Evolutionary conservation across 2,888 invertebrate genomes (phyloP), one percentile per base, ranked within the genome.

Genomic region (Apamea anceps): DNA sequence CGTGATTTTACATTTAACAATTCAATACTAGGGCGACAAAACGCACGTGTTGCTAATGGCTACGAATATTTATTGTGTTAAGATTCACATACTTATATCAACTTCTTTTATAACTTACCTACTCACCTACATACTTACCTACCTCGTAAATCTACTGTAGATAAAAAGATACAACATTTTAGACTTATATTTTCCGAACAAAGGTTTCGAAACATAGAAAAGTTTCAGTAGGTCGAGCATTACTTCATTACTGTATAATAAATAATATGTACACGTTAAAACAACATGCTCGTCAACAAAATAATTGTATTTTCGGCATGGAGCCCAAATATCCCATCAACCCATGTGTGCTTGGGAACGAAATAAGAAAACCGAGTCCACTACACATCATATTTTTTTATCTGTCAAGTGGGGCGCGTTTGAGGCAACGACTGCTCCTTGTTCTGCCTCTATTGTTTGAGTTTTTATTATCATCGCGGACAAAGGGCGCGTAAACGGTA

Each of bases 401-500:
- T 94, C 92, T 91, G 90, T 93, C 93, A 94, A 95, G 95, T 94
- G 92, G 92, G 92, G 92, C 94, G 93, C 94, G 94, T 95, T 93
- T 92, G 94, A 94, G 93, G 93, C 94, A 91, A 91, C 92, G 91
- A 92, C 91, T 91, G 92, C 92, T 92, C 93, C 93, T 94, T 93
- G 90, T 94, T 93, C 93, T 91, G 92, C 89, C 91, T 89, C 91
- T 92, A 95, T 96, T 96, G 96, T 97, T 94, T 95, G 95, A 92
- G 94, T 95, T 96, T 95, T 96, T 96, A 95, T 96, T 95, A 95
- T 95, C 92, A 92, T 92, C 88, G 87, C 91, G 94, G 94, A 96
- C 97, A 96, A 96, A 95, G 94, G 93, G 89, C 93, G 95, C 95
- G 96, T 96, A 97, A 96, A 95, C 97, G 97, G 97, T 96, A 96